Evolutionary conservation across 2,888 invertebrate species (phyloP), one percentile per base, ranked within the genome.

Genomic region (Heliothis peltigera): DNA sequence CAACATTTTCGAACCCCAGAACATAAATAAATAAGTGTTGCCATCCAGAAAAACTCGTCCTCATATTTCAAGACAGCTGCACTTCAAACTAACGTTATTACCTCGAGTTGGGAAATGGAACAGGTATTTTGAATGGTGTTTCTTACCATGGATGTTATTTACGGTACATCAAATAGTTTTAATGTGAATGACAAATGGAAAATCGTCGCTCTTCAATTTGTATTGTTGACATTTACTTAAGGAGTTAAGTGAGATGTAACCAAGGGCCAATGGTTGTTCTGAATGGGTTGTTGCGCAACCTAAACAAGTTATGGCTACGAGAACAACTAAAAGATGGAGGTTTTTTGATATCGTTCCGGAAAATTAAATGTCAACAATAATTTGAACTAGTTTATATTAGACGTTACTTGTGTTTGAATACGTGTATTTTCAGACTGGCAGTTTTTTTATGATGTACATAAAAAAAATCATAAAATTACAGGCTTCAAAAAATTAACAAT

Each of bases 141-240:
- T 46, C 55, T 61, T 58, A 46, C 62, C 60, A 62, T 57, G 48
- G 43, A 25, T 8, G 25, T 25, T 25, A 22, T 52, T 60, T 65
- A 68, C 74, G 75, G 80, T 80, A 80, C 67, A 43, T 64, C 63
- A 61, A 21, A 17, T 63, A 46, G 53, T 49, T 70, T 18, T 63
- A 73, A 73, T 68, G 68, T 39, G 64, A 61, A 64, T 56, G 57
- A 56, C 52, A 54, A 63, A 73, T 68, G 64, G 52, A 73, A 52
- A 28, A 59, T 56, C 59, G 66, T 43, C 39, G 39, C 39, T 66
- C 54, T 55, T 62, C 62, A 60, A 66, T 68, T 59, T 21, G 44
- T 65, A 69, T 68, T 81, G 57, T 76, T 54, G 64, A 64, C 57
- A 68, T 66, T 58, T 39, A 55, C 35, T 64, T 55, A 56, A 60